These are phyloP conservation scores for Ostrea edulis DNA, from an alignment of 1,140 invertebrate genomes.

Conservation along the genomic window DNA sequence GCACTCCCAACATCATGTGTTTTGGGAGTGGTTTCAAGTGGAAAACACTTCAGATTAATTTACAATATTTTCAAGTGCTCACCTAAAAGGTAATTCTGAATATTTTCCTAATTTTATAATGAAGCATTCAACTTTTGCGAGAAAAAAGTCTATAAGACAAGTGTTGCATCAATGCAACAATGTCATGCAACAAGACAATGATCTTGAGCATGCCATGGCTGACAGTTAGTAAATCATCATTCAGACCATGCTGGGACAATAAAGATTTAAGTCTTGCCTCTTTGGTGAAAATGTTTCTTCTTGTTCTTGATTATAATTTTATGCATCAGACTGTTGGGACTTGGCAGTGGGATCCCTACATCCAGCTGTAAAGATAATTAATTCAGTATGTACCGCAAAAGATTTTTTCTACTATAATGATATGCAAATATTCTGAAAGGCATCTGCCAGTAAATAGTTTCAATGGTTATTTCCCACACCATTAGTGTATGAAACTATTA, in stretches of 20 bases:
- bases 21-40: not conserved
- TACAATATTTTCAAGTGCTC: not conserved
- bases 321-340: conserved; percentile 89
- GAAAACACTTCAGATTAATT: no score
- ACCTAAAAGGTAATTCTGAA: not conserved
- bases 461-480: no score
- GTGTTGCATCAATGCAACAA: no score
- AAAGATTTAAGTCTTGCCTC: conserved; percentile 54
- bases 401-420: not conserved
- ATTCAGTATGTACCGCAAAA: not conserved
- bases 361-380: conserved; percentile 82
- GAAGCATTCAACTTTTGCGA: not conserved
- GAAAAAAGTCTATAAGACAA: not conserved
- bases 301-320: conserved; percentile 99
- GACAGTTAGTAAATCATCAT: conserved; percentile 15
- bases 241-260: conserved; percentile 20
- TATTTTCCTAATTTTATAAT: not conserved
- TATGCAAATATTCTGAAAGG: not conserved
- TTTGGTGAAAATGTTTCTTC: conserved; percentile 94
- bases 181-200: conserved; percentile 8
- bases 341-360: conserved; percentile 89
- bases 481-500: no score
- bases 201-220: conserved; percentile 1
- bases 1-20: no score
- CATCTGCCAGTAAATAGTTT: no score